Evolutionary conservation across 2,113 vertebrate species (phyloP).

Genomic region (Gymnocephalus cernua): DNA sequence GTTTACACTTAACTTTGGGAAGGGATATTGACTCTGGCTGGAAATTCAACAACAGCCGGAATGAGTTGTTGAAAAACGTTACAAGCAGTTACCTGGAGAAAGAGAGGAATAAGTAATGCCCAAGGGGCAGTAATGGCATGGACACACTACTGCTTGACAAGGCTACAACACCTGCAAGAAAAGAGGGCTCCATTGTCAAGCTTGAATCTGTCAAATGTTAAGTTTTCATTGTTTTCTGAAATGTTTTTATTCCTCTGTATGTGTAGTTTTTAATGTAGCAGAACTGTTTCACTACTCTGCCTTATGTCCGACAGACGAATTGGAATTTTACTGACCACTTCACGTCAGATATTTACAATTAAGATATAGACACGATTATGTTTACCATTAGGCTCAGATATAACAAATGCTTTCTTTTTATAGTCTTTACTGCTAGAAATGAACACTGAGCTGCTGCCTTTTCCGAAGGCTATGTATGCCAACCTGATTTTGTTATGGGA

Average conservation of each 20-base stretch:
- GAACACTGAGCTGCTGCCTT: conserved; percentile 81
- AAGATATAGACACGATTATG: conserved; percentile 73
- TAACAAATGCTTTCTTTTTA: conserved; percentile 79
- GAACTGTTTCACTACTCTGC: conserved; percentile 70
- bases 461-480: conserved; percentile 69
- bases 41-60: conserved; percentile 58
- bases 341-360: conserved; percentile 75
- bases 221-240: conserved; percentile 73
- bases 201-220: conserved; percentile 58
- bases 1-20: conserved; percentile 85
- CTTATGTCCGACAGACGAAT: conserved; percentile 67
- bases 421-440: conserved; percentile 81
- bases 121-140: conserved; percentile 64
- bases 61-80: conserved; percentile 51
- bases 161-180: conserved; percentile 44
- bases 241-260: conserved; percentile 73
- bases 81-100: conserved; percentile 57
- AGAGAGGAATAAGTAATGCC: conserved; percentile 44
- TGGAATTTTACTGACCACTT: conserved; percentile 64
- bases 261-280: conserved; percentile 76
- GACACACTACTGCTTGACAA: conserved; percentile 78
- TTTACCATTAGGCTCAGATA: conserved; percentile 80
- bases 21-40: conserved; percentile 69
- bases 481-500: conserved; percentile 72
- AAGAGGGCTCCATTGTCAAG: conserved; percentile 56